Evolutionary conservation across 2,113 vertebrate genomes (phyloP).

Genomic region (Neotragus moschatus): DNA sequence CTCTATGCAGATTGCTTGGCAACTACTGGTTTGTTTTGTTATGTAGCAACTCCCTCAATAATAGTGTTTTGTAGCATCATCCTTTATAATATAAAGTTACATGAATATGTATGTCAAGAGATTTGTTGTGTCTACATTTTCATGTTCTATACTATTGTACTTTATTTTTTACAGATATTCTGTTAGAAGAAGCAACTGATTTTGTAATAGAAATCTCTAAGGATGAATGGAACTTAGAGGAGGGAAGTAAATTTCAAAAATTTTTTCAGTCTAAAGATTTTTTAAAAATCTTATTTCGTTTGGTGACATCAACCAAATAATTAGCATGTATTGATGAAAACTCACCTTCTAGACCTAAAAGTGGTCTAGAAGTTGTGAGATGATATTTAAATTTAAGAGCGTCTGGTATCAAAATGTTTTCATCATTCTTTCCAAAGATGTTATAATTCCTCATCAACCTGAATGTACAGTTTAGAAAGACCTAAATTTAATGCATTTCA

Average conservation of each 20-base stretch:
- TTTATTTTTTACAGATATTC: neutral
- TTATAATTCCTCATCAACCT: neutral
- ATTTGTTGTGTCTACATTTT: neutral
- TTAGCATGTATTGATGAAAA: neutral
- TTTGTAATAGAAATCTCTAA: neutral
- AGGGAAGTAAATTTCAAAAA: neutral
- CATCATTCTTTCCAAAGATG: neutral
- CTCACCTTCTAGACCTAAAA: neutral
- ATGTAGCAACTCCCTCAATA: accelerated
- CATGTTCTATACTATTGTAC: neutral
- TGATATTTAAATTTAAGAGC: neutral
- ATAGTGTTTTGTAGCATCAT: neutral
- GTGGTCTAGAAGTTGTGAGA: neutral
- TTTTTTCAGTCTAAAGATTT: neutral
- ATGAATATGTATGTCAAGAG: neutral
- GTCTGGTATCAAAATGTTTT: neutral
- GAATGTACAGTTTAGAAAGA: neutral
- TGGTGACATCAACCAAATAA: neutral
- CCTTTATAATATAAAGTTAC: neutral
- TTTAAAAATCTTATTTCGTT: neutral
- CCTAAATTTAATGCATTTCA: neutral
- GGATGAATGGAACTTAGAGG: neutral
- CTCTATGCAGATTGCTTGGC: neutral
- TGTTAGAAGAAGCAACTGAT: neutral
- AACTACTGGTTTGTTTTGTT: neutral